phyloP scores from a whole-genome alignment of 1,140 invertebrate genomes.

The Bicyclus anynana region DNA sequence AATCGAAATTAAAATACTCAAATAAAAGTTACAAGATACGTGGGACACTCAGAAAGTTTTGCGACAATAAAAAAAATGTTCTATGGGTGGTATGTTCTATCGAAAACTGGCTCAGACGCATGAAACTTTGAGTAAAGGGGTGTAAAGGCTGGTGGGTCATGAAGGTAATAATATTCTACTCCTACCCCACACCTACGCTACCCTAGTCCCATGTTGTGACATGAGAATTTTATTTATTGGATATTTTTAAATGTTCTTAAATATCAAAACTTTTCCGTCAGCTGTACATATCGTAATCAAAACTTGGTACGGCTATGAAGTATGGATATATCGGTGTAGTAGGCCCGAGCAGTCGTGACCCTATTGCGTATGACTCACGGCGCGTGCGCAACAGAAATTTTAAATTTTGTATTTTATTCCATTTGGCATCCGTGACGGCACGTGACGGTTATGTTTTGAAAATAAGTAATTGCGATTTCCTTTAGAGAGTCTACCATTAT shows the following conservation, averaged over 20 bases:
- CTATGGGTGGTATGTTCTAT: no score
- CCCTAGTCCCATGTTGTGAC: no score
- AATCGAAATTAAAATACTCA: no score
- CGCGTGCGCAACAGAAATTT: conserved; percentile 63
- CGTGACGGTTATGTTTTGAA: conserved; percentile 15
- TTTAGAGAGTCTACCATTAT: neutral
- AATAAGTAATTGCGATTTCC: conserved; percentile 2
- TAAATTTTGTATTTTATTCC: conserved; percentile 51
- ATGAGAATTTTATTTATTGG: no score
- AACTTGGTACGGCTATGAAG: conserved; percentile 51
- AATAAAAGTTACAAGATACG: no score
- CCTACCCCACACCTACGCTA: no score
- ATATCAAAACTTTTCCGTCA: conserved; percentile 37
- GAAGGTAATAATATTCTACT: no score
- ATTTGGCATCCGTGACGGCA: conserved; percentile 25
- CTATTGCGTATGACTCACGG: conserved; percentile 66
- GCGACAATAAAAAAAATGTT: no score
- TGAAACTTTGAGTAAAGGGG: no score
- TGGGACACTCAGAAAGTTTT: no score
- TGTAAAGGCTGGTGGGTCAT: no score
- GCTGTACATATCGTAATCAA: conserved; percentile 49
- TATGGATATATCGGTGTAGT: conserved; percentile 43
- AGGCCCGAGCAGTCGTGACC: conserved; percentile 53
- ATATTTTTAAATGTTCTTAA: conserved; percentile 15
- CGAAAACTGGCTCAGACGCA: no score